Evolutionary conservation across 1,140 invertebrate genomes (phyloP), one percentile per base, ranked within the genome.

Genomic region (Odontomachus brunneus): DNA sequence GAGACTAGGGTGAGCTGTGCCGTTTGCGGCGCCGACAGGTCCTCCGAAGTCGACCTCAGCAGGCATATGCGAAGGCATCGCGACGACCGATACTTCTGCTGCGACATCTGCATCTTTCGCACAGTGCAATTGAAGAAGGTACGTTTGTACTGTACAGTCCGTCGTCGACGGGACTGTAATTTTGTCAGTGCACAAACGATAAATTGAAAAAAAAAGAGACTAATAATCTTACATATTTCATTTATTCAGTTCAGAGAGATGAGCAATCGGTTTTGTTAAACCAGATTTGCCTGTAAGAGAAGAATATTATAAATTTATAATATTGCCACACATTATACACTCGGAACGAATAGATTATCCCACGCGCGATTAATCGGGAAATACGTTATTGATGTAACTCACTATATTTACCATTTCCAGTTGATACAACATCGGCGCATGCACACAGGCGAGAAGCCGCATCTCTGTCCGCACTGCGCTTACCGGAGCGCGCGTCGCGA

Each of bases 371-470:
- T 55, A 22, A n/a, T n/a, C n/a, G n/a, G n/a, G n/a, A n/a, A n/a
- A n/a, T n/a, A n/a, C n/a, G n/a, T n/a, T n/a, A n/a, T n/a, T n/a
- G n/a, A n/a, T n/a, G n/a, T n/a, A n/a, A n/a, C n/a, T n/a, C n/a
- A n/a, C n/a, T n/a, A n/a, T n/a, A n/a, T 0, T 44, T 24, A 17
- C 7, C 0, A 2, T 62, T 74, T 82, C 2, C 84, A 95, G 93
- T 86, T 95, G 59, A 95, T 94, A 76, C 94, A 95, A 84, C 95
- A 95, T 83, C 93, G 94, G 66, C 93, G 95, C 44, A 95, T 96
- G 94, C 95, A 96, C 85, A 96, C 95, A 15, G 95, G 95, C 0
- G 95, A 96, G 82, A 95, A 95, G 81, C 95, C 95, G 11, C 95
- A 95, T 84, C 88, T 95, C 1, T 95, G 95, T 87, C 95, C 95